Percentiles rank a stretch among this genome's conserved stretches.
Conservation (phyloP, 1,140 invertebrate species). For the Nomia melanderi region DNA sequence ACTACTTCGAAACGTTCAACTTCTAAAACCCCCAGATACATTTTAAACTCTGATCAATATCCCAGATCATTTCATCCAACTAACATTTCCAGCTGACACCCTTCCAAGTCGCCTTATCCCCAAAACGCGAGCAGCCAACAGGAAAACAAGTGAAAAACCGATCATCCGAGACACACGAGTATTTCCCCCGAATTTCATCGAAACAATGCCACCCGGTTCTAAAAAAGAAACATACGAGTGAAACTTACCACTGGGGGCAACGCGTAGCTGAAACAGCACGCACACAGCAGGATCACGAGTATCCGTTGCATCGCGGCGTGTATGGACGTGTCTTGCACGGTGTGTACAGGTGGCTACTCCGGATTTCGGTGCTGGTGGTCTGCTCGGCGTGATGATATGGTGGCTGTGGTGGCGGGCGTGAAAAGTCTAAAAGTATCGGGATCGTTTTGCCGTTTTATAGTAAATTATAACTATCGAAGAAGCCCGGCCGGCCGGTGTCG, state of each 20-base stretch:
- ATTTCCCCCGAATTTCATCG: no score
- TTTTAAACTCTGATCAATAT: no score
- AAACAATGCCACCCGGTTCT: neutral
- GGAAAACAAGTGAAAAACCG: no score
- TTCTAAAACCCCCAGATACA: no score
- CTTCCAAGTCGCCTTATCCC: no score
- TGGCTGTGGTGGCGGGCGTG: slow-evolving; percentile 61
- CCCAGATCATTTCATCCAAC: no score
- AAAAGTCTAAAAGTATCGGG: slow-evolving; percentile 72
- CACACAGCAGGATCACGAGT: slow-evolving; percentile 46
- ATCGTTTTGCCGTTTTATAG: slow-evolving; percentile 80
- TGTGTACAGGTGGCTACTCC: no score
- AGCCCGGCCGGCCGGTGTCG: slow-evolving; percentile 12
- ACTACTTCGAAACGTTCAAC: no score
- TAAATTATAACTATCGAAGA: slow-evolving; percentile 81
- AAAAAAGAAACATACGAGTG: neutral
- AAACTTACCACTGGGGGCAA: slow-evolving; percentile 72
- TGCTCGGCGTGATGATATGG: neutral
- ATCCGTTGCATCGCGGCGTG: slow-evolving; percentile 43
- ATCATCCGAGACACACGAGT: no score
- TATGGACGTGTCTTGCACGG: neutral
- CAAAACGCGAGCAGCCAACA: no score
- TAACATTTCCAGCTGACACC: no score
- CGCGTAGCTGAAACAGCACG: slow-evolving; percentile 54
- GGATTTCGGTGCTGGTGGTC: no score